phyloP scores from a whole-genome alignment of 2,888 invertebrate genomes.

The Netelia inedita region DNA sequence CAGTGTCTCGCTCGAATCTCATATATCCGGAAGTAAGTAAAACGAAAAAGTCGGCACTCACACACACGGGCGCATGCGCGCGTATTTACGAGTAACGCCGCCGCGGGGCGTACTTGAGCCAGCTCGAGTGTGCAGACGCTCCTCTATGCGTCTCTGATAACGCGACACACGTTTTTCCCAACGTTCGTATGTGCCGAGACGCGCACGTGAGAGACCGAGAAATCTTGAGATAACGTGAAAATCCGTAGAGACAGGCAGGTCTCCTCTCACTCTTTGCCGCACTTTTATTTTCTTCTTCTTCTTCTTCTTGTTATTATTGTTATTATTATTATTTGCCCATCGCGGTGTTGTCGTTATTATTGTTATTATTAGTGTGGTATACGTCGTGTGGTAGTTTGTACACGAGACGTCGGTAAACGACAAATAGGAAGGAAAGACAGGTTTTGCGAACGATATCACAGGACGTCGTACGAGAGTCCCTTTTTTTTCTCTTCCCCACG shows the following conservation, averaged over 20 bases:
- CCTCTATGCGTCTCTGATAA: conserved; percentile 27
- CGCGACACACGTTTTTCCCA: conserved; percentile 33
- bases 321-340: too few species aligned
- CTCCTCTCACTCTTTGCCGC: not conserved
- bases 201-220: conserved; percentile 19
- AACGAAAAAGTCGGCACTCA: not conserved
- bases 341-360: too few species aligned
- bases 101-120: conserved; percentile 15
- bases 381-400: too few species aligned
- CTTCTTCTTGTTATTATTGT: too few species aligned
- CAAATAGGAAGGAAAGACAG: not conserved
- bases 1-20: not conserved
- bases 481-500: not conserved
- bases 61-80: conserved; percentile 4
- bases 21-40: conserved; percentile 52
- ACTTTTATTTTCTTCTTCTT: not conserved
- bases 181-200: not conserved
- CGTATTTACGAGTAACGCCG: conserved; percentile 10
- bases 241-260: not conserved
- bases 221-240: not conserved
- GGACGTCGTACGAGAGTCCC: conserved; percentile 12
- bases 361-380: not conserved
- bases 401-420: not conserved
- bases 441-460: not conserved
- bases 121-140: conserved; percentile 19